Evolutionary conservation across 2,888 invertebrate species (phyloP).

Genomic region (Plutella xylostella): DNA sequence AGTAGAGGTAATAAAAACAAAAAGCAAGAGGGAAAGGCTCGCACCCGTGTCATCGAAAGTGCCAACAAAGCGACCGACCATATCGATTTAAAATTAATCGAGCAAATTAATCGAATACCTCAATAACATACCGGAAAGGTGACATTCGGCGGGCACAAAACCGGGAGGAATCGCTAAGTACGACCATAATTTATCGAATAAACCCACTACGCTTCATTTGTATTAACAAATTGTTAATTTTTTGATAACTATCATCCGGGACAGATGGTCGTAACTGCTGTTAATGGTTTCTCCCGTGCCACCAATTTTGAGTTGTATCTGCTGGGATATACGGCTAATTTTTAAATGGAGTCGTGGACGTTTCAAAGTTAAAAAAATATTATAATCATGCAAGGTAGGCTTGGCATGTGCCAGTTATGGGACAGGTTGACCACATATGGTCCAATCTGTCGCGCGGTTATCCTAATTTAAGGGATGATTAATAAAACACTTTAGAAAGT

Average conservation of each 20-base stretch:
- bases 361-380: constrained; percentile 31
- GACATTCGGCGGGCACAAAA: constrained; percentile 64
- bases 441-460: constrained; percentile 57
- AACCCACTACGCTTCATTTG: constrained; percentile 62
- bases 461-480: constrained; percentile 49
- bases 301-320: no score
- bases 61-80: no score
- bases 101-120: constrained; percentile 1
- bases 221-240: constrained; percentile 71
- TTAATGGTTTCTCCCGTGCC: constrained; percentile 19
- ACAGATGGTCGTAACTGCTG: constrained; percentile 46
- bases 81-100: no score
- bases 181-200: constrained; percentile 59
- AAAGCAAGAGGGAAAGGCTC: no score
- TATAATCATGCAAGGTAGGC: constrained; percentile 57
- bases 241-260: constrained; percentile 66
- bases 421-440: constrained; percentile 70
- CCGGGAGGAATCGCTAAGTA: constrained; percentile 51
- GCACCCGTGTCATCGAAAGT: no score
- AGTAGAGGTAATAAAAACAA: no score
- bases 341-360: no score
- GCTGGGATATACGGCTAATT: no score
- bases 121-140: constrained; percentile 42
- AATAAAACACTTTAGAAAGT: no score
- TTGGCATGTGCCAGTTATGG: constrained; percentile 67